These are phyloP conservation scores for Aphaenogaster floridana DNA, from an alignment of 1,140 invertebrate species.

Conservation along the genomic window DNA sequence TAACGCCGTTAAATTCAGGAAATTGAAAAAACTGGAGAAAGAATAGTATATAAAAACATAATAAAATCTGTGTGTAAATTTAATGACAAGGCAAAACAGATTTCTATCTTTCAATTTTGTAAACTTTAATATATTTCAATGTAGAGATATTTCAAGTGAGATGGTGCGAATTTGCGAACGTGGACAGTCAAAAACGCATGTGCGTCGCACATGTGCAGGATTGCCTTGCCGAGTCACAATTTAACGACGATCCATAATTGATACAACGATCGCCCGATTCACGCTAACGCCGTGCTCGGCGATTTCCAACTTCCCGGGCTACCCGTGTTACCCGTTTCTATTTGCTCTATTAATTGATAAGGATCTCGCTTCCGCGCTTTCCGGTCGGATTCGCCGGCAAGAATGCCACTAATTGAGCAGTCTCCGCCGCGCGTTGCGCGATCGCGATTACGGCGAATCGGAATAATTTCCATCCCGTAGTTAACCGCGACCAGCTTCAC, in stretches of 20 bases:
- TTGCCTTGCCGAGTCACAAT: not conserved
- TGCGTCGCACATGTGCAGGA: not conserved
- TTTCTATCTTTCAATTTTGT: not conserved
- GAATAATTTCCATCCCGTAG: constrained; percentile 47
- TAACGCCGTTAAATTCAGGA: not conserved
- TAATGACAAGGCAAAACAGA: not conserved
- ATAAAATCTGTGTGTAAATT: not conserved
- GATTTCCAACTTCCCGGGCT: constrained; percentile 45
- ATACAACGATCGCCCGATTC: constrained; percentile 9
- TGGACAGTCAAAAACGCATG: not conserved
- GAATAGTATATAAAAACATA: not conserved
- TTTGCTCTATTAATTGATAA: constrained; percentile 64
- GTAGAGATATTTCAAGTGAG: not conserved
- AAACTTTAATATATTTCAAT: not conserved
- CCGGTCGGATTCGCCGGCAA: constrained; percentile 61
- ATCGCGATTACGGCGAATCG: constrained; percentile 56
- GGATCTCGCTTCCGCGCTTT: constrained; percentile 61
- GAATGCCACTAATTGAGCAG: constrained; percentile 63
- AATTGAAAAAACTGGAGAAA: not conserved
- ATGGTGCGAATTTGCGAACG: not conserved
- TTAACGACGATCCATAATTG: not conserved
- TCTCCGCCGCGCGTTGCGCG: constrained; percentile 52
- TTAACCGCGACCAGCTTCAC: constrained; percentile 60
- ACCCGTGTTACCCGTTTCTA: constrained; percentile 47
- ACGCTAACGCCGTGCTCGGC: not conserved